A percentile compares a stretch with the other conserved stretches of the same genome.
Conservation (phyloP, 2,888 invertebrate species). For the Pomacea canaliculata region DNA sequence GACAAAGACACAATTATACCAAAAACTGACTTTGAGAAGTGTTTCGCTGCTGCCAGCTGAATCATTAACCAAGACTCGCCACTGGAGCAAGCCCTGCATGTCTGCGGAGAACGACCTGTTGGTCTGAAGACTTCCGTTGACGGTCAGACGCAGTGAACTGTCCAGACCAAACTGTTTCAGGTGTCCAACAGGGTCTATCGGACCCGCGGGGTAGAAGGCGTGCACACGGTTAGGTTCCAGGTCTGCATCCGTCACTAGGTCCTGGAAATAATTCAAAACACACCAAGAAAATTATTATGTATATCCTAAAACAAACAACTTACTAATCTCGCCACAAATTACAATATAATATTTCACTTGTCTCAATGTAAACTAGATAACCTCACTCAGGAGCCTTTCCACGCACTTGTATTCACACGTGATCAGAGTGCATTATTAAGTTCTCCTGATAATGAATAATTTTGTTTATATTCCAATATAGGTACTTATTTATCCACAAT, state of each 20-base stretch:
- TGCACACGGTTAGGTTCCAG: constrained; percentile 21
- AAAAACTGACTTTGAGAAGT: constrained; percentile 27
- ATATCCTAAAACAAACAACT: no score
- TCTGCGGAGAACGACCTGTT: constrained; percentile 32
- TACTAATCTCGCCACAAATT: no score
- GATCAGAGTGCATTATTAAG: no score
- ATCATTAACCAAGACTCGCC: constrained; percentile 35
- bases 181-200: constrained; percentile 2
- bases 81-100: constrained; percentile 28
- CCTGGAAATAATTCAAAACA: constrained; percentile 1
- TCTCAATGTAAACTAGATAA: no score
- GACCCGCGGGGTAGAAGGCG: constrained; percentile 22
- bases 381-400: no score
- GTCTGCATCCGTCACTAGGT: constrained; percentile 25
- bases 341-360: no score
- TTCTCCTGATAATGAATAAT: no score
- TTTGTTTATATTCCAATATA: no score
- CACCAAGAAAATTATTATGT: no score
- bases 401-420: no score
- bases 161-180: not conserved
- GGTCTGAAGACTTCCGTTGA: constrained; percentile 33
- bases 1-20: not conserved
- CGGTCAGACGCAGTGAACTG: constrained; percentile 25
- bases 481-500: no score
- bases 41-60: constrained; percentile 33